Percentiles rank a stretch among this genome's conserved stretches.
phyloP scores from a whole-genome alignment of 2,113 vertebrate species.

The Phoxinus phoxinus region DNA sequence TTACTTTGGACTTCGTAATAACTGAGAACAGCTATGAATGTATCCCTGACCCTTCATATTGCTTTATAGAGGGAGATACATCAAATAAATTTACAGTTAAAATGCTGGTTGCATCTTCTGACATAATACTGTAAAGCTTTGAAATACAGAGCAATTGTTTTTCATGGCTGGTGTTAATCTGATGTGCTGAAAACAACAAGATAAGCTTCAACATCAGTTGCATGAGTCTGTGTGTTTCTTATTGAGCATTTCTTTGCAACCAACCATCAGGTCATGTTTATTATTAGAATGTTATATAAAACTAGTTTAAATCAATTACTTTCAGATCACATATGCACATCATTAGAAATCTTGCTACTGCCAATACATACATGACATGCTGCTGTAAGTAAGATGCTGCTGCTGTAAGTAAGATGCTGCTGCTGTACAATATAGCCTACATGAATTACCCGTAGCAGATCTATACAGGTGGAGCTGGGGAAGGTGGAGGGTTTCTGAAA shows the following conservation, averaged over 20 bases:
- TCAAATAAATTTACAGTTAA: background rate
- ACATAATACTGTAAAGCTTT: background rate
- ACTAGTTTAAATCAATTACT: background rate
- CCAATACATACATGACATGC: too few species aligned
- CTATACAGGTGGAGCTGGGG: too few species aligned
- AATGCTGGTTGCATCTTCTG: background rate
- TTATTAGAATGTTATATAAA: constrained; percentile 1
- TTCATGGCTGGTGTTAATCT: constrained; percentile 20
- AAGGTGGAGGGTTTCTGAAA: too few species aligned
- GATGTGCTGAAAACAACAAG: constrained; percentile 28
- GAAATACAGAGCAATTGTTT: constrained; percentile 42
- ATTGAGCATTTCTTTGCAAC: background rate
- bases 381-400: too few species aligned
- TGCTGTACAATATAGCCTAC: too few species aligned
- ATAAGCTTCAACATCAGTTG: background rate
- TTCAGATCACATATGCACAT: background rate
- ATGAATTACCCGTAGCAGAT: too few species aligned
- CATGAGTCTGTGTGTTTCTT: background rate
- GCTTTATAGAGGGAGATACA: background rate
- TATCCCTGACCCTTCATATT: background rate
- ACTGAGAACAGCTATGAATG: background rate
- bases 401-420: too few species aligned
- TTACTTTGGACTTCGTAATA: constrained; percentile 3
- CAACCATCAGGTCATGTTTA: background rate
- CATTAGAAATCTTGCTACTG: background rate